Evolutionary conservation across 2,888 invertebrate species (phyloP), one percentile per base, ranked within the genome.

Genomic region (Hyalella azteca): DNA sequence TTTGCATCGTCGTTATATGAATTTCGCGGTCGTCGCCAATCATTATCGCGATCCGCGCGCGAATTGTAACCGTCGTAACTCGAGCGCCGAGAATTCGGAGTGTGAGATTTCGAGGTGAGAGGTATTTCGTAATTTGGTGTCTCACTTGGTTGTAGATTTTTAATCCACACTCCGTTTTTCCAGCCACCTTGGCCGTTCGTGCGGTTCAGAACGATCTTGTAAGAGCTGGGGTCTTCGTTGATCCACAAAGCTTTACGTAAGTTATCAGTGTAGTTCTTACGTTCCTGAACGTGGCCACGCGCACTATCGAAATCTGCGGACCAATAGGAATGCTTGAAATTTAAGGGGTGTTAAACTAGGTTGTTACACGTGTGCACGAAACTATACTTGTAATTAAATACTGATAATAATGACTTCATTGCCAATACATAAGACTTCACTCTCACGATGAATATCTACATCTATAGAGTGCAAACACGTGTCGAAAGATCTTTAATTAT

Each of bases 221-320:
- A 75, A 3, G 40, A 13, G 45, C 36, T 45, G 1, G 41, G 22
- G 32, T 50, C 50, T 9, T 79, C 60, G 41, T 76, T 59, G 32
- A 80, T 77, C 84, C 82, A 82, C 5, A 54, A 41, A 13, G 78
- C 79, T 36, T 50, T 29, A 13, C 79, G 73, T 26, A 84, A 80
- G 73, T 84, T 75, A 1, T 26, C n/a, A 49, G 81, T 41, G 79
- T 81, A 82, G 73, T 79, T 78, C 26, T 73, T 41, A 32, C 82
- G 49, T 76, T 84, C 82, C 75, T 79, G 79, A 7, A 73, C 78
- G 77, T 84, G 84, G 54, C 84, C 84, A 0, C 84, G 81, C 1
- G 82, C 82, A 49, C 80, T 81, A 60, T 82, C 78, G 79, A 79
- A 82, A n/a, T 81, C 84, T 81, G 79, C 40, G 4, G 26, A 19